Conservation (phyloP, 2,797 vertebrate species). For the Oophaga sylvatica region DNA sequence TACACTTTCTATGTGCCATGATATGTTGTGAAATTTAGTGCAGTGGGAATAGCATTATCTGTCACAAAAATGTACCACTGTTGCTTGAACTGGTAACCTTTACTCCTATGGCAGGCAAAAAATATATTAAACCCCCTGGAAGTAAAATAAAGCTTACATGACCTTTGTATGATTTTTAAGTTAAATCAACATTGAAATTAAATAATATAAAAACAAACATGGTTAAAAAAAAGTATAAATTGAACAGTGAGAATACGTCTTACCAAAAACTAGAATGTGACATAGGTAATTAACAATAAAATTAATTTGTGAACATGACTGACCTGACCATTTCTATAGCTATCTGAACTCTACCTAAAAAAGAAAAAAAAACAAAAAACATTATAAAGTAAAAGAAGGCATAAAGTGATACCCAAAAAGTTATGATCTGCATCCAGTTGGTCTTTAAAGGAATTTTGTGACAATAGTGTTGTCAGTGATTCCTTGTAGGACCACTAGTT, state of each 20-base stretch:
- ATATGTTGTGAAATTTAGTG: slow-evolving; percentile 58
- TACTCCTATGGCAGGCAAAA: slow-evolving; percentile 16
- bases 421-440: too few species aligned
- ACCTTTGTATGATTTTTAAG: slow-evolving; percentile 35
- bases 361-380: too few species aligned
- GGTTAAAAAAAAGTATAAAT: not conserved
- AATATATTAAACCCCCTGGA: slow-evolving; percentile 2
- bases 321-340: too few species aligned
- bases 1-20: slow-evolving; percentile 28
- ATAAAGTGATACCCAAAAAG: too few species aligned
- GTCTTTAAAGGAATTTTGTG: too few species aligned
- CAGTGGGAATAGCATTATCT: slow-evolving; percentile 29
- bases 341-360: too few species aligned
- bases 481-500: too few species aligned
- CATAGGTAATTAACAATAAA: too few species aligned
- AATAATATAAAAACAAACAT: not conserved
- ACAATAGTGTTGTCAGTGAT: too few species aligned
- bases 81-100: slow-evolving; percentile 59
- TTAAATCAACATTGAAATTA: slow-evolving; percentile 1
- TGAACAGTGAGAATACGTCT: not conserved
- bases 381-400: too few species aligned
- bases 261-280: not conserved
- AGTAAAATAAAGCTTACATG: slow-evolving; percentile 24
- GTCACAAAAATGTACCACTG: not conserved
- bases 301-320: too few species aligned